A percentile compares a stretch with the other conserved stretches of the same genome.
phyloP scores from a whole-genome alignment of 2,113 vertebrate genomes.

The Tonatia bakeri region DNA sequence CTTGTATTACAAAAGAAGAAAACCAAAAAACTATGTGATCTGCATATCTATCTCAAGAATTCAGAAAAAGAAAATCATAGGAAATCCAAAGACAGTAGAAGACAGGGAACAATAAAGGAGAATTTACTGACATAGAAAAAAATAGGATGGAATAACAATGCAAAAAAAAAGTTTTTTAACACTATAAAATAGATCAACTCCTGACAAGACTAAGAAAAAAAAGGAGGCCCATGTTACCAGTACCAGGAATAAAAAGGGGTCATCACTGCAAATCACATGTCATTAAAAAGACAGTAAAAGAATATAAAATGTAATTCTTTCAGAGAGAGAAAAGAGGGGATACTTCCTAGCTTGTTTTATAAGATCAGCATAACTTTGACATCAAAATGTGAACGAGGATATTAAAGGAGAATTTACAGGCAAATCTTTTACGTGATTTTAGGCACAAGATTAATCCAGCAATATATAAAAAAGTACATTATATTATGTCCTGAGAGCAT shows the following conservation, averaged over 20 bases:
- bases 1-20: background rate
- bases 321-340: background rate
- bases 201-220: background rate
- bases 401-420: background rate
- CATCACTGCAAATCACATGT: background rate
- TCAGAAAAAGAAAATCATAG: background rate
- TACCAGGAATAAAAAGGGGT: background rate
- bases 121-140: background rate
- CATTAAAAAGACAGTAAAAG: background rate
- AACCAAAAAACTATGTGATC: background rate
- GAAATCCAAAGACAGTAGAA: background rate
- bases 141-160: background rate
- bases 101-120: background rate
- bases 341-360: background rate
- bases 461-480: background rate
- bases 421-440: background rate
- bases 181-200: background rate
- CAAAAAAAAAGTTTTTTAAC: background rate
- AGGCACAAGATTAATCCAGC: background rate
- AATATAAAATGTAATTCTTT: background rate
- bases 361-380: background rate
- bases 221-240: background rate
- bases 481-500: background rate
- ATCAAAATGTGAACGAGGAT: background rate
- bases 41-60: background rate